Conservation (phyloP, 2,888 invertebrate species). For the Choreutis nemorana region DNA sequence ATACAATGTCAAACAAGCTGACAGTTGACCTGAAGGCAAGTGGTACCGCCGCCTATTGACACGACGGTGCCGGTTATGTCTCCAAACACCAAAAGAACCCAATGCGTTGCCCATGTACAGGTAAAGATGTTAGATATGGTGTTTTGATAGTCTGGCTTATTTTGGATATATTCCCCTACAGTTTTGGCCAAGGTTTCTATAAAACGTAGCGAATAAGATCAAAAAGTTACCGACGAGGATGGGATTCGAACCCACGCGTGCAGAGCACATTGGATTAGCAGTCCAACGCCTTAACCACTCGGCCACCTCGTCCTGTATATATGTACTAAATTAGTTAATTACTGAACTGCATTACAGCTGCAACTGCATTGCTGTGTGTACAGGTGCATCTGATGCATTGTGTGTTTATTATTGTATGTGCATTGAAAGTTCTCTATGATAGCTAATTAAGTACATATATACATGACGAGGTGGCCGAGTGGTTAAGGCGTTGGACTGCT, state of each 20-base stretch:
- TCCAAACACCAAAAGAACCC: no score
- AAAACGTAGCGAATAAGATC: no score
- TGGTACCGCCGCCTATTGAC: no score
- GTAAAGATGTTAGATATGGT: no score
- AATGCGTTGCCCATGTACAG: no score
- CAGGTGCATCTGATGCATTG: background rate
- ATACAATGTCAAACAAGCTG: no score
- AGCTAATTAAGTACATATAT: slow-evolving; percentile 1
- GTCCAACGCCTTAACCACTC: slow-evolving; percentile 88
- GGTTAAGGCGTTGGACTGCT: slow-evolving; percentile 67
- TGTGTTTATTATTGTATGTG: background rate
- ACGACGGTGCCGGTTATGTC: no score
- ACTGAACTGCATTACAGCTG: background rate
- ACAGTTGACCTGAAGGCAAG: no score
- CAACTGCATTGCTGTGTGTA: background rate
- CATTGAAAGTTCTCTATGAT: background rate
- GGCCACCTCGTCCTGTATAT: slow-evolving; percentile 48
- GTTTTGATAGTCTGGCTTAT: no score
- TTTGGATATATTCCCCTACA: no score
- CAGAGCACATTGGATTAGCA: slow-evolving; percentile 88
- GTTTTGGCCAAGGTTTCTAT: no score
- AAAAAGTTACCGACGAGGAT: slow-evolving; percentile 71
- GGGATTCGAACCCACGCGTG: slow-evolving; percentile 87
- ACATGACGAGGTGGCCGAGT: slow-evolving; percentile 64
- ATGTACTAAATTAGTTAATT: background rate